Evolutionary conservation across 2,888 invertebrate species (phyloP).

Genomic region (Nephrotoma flavescens): DNA sequence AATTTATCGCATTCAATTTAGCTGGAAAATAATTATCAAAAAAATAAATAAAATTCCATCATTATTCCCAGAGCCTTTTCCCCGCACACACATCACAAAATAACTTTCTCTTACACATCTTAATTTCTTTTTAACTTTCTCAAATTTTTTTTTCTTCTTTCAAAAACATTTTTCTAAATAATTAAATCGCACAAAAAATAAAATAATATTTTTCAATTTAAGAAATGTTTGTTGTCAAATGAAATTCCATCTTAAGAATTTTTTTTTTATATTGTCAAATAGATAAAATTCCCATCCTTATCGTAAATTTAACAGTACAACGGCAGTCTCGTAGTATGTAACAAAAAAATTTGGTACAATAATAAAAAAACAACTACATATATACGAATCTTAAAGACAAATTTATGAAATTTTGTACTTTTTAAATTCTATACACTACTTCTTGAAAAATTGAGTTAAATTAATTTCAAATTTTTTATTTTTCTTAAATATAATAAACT

Average conservation of each 20-base stretch:
- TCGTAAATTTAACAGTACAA: neutral
- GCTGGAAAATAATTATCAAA: neutral
- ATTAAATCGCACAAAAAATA: neutral
- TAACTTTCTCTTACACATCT: neutral
- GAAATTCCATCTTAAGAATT: neutral
- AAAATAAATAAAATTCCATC: neutral
- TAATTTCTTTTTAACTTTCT: neutral
- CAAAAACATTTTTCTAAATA: neutral
- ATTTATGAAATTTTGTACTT: neutral
- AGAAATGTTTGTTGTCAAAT: neutral
- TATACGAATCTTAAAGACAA: neutral
- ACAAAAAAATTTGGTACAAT: neutral
- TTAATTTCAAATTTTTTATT: neutral
- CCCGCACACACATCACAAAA: neutral
- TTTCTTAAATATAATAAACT: neutral
- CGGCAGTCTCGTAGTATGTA: neutral
- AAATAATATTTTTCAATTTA: neutral
- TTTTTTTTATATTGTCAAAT: neutral
- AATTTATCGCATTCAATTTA: neutral
- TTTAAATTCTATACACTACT: neutral
- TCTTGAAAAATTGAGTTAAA: neutral
- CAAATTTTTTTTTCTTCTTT: neutral
- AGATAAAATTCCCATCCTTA: neutral
- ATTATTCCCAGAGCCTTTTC: neutral
- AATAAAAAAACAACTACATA: neutral